Percentiles rank a stretch among this genome's conserved stretches.
phyloP scores from a whole-genome alignment of 1,140 invertebrate species.

The Nephila pilipes region DNA sequence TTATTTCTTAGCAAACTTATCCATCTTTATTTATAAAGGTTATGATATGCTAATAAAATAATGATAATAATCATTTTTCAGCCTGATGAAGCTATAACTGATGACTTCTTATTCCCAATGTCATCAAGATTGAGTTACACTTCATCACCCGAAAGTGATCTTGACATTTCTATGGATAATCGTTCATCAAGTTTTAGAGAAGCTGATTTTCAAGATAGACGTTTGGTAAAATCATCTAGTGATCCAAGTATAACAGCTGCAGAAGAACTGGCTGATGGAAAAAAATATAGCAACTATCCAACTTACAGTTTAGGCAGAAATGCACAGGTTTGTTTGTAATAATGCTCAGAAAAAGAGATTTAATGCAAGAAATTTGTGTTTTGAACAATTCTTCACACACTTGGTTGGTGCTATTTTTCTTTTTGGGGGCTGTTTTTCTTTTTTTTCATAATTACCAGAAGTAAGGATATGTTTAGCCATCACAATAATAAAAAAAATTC shows the following conservation, averaged over 20 bases:
- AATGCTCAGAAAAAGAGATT: no score
- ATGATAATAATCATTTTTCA: neutral
- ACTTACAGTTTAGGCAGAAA: slow-evolving; percentile 62
- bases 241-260: slow-evolving; percentile 91
- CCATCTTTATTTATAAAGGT: no score
- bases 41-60: no score
- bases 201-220: slow-evolving; percentile 79
- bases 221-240: slow-evolving; percentile 90
- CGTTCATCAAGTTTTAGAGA: slow-evolving; percentile 80
- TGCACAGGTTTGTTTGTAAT: slow-evolving; percentile 13
- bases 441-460: no score
- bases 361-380: no score
- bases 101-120: slow-evolving; percentile 99
- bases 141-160: slow-evolving; percentile 96
- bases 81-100: slow-evolving; percentile 83
- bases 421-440: no score
- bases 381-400: no score
- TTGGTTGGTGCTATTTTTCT: no score
- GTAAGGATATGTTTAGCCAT: no score
- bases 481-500: no score
- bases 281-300: slow-evolving; percentile 58
- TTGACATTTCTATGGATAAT: slow-evolving; percentile 88
- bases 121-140: slow-evolving; percentile 96
- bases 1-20: no score
- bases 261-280: slow-evolving; percentile 81